Base-by-base conservation (phyloP, 2,888 invertebrate genomes). In the Nomada fabriciana region DNA sequence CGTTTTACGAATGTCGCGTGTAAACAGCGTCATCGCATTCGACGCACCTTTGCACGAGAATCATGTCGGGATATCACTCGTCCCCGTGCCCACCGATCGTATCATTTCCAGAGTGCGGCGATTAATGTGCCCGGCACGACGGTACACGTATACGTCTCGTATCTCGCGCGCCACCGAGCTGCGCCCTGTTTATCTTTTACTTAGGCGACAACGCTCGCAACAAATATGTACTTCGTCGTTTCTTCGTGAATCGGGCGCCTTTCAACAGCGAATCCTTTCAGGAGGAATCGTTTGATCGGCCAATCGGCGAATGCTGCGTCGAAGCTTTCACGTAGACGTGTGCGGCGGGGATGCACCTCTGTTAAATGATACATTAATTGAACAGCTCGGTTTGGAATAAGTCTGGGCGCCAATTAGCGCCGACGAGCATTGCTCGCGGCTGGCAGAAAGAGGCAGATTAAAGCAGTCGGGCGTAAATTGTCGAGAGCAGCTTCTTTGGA, bases 61-160 rank as follows among this genome's bases (percentile, higher is more conserved):
- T n/a, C 60, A 47, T 59, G 75, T 55, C 63, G 82, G 59, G 25
- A 61, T 42, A 55, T 76, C 36, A 11, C 23, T 10, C 23, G 29
- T 43, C 15, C 23, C n/a, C 2, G 52, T 9, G 29, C 10, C 15
- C 20, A 11, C 36, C n/a, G 36, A 83, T 79, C 79, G 75, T 80
- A 70, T 64, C 82, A 79, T 70, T 75, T 76, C 67, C 53, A 63
- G 83, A 73, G 68, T 63, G 64, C 75, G 72, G 15, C 75, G 80
- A 87, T 80, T 72, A 85, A 86, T 73, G 80, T 69, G 65, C 53
- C 43, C 65, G 86, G 84, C 82, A 82, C 50, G 57, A 13, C 43
- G 36, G 36, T 25, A 1, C 7, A 36, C 18, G 15, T 11, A 36
- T 29, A 60, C 23, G 67, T 61, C 60, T 67, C 60, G 86, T 73